These are phyloP conservation scores for Spialia ferax DNA, from an alignment of 2,888 invertebrate species.

Conservation along the genomic window DNA sequence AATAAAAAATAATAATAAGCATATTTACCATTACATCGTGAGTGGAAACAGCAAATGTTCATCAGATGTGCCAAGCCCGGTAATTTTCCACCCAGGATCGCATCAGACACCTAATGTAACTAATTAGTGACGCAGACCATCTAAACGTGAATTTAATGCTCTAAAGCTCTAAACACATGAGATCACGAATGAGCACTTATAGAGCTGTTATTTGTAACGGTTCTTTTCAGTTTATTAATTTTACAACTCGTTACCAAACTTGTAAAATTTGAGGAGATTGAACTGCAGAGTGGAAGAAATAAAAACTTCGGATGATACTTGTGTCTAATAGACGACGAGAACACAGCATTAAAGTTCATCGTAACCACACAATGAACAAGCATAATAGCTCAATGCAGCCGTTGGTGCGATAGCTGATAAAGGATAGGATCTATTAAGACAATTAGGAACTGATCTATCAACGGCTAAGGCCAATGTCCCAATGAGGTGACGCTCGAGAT, in stretches of 20 bases:
- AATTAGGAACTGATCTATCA: conserved; percentile 69
- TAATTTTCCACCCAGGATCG: conserved; percentile 36
- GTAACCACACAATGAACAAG: conserved; percentile 17
- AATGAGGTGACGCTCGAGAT: conserved; percentile 30
- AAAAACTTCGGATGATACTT: neutral
- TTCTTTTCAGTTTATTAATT: neutral
- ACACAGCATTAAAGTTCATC: neutral
- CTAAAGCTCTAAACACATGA: conserved; percentile 18
- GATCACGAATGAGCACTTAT: conserved; percentile 16
- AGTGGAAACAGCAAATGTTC: conserved; percentile 27
- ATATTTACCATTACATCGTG: conserved; percentile 20
- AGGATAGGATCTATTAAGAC: conserved; percentile 76
- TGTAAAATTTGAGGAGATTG: neutral
- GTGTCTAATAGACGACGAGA: neutral
- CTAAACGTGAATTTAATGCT: conserved; percentile 37
- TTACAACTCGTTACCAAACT: neutral
- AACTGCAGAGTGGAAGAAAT: neutral
- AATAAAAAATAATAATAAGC: neutral
- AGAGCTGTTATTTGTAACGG: neutral
- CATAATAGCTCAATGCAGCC: neutral
- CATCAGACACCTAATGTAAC: conserved; percentile 35
- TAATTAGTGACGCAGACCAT: conserved; percentile 33
- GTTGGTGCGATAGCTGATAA: conserved; percentile 44
- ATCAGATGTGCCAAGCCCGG: conserved; percentile 19
- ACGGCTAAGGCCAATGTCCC: conserved; percentile 36